phyloP scores from a whole-genome alignment of 2,113 vertebrate species.

The Cololabis saira region DNA sequence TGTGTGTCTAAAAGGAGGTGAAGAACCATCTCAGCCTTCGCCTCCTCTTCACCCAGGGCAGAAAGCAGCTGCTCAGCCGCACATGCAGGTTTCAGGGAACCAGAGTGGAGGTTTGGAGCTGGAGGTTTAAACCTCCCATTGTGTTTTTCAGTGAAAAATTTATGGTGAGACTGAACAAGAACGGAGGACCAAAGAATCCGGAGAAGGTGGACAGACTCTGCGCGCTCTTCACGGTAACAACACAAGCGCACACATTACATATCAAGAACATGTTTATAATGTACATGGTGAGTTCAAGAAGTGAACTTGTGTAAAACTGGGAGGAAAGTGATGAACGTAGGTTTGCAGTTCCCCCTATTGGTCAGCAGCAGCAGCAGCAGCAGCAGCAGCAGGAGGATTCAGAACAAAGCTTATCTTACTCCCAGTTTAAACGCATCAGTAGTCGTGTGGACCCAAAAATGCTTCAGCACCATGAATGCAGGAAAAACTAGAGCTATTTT shows the following conservation, averaged over 20 bases:
- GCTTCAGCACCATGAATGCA: no score
- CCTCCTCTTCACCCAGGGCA: neutral
- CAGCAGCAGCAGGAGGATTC: no score
- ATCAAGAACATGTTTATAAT: neutral
- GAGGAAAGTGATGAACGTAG: neutral
- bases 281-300: no score
- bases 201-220: constrained; percentile 96
- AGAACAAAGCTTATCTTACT: no score
- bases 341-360: constrained; percentile 38
- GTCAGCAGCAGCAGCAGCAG: neutral
- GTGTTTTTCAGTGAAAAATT: constrained; percentile 91
- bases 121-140: constrained; percentile 20
- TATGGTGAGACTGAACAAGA: constrained; percentile 97
- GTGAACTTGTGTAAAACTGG: no score
- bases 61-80: neutral
- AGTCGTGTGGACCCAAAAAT: no score
- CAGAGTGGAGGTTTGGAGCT: neutral
- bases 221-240: constrained; percentile 93
- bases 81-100: neutral
- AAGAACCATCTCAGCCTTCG: fast-evolving
- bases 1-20: neutral
- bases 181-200: constrained; percentile 93
- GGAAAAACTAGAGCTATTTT: no score
- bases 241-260: constrained; percentile 1
- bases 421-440: no score